These are phyloP conservation scores for Myanophis thanlyinensis DNA, from an alignment of 2,113 vertebrate genomes.

Conservation along the genomic window DNA sequence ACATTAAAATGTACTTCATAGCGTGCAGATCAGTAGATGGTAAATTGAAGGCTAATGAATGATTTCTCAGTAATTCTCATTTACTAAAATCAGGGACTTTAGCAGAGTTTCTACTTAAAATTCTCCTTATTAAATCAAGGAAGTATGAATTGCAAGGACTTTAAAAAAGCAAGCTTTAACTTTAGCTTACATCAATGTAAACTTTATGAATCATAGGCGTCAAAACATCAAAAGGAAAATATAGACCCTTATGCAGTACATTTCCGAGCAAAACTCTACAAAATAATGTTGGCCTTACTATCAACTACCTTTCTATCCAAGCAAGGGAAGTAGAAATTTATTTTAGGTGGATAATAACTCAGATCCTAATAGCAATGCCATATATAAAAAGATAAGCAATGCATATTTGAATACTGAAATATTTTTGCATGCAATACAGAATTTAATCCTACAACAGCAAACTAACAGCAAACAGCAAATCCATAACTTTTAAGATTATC, in stretches of 20 bases:
- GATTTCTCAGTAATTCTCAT: constrained; percentile 30
- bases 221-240: not conserved
- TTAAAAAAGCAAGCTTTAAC: not conserved
- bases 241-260: not conserved
- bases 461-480: too few relatives aligned
- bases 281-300: not conserved
- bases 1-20: constrained; percentile 69
- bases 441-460: not conserved
- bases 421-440: not conserved
- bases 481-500: not conserved
- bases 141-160: not conserved
- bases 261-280: rapidly evolving
- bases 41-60: constrained; percentile 57
- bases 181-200: too few relatives aligned
- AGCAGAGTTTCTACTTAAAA: not conserved
- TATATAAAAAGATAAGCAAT: not conserved
- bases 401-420: not conserved
- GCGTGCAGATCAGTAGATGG: constrained; percentile 62
- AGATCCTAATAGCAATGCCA: not conserved
- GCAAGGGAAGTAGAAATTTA: not conserved
- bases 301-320: not conserved
- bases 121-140: not conserved
- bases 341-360: not conserved
- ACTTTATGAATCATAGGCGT: not conserved
- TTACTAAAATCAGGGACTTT: constrained; percentile 37